A percentile compares a stretch with the other conserved stretches of the same genome.
Evolutionary conservation across 1,140 invertebrate species (phyloP).

Genomic region (Scaptomyza graminum): DNA sequence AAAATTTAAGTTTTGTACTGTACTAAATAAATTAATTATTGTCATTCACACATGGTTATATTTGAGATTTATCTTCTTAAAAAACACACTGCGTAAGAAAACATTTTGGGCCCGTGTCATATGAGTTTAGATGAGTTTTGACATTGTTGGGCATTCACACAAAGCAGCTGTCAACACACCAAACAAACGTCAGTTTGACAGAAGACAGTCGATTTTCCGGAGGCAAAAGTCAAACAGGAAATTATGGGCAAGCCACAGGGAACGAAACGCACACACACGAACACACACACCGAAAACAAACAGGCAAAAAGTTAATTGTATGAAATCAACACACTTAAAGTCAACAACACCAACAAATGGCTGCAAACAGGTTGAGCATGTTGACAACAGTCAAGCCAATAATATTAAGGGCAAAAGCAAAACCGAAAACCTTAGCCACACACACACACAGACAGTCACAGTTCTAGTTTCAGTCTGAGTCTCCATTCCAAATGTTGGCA

Average conservation of each 20-base stretch:
- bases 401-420: constrained; percentile 62
- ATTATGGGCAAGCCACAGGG: constrained; percentile 53
- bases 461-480: background rate
- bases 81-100: background rate
- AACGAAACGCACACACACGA: constrained; percentile 39
- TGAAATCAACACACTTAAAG: constrained; percentile 80
- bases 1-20: no score
- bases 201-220: constrained; percentile 1
- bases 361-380: constrained; percentile 67
- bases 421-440: constrained; percentile 22
- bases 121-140: constrained; percentile 49
- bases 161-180: background rate
- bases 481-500: constrained; percentile 9
- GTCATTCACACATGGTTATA: background rate
- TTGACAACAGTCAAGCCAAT: constrained; percentile 79
- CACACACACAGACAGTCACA: background rate
- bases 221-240: constrained; percentile 45
- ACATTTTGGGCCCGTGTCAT: constrained; percentile 27
- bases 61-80: background rate
- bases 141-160: background rate
- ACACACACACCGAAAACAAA: constrained; percentile 43
- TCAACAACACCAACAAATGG: constrained; percentile 64
- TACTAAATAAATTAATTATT: no score
- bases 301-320: constrained; percentile 81
- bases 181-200: constrained; percentile 2